These are phyloP conservation scores for Lipophrys pholis DNA, from an alignment of 2,113 vertebrate genomes.

Conservation along the genomic window DNA sequence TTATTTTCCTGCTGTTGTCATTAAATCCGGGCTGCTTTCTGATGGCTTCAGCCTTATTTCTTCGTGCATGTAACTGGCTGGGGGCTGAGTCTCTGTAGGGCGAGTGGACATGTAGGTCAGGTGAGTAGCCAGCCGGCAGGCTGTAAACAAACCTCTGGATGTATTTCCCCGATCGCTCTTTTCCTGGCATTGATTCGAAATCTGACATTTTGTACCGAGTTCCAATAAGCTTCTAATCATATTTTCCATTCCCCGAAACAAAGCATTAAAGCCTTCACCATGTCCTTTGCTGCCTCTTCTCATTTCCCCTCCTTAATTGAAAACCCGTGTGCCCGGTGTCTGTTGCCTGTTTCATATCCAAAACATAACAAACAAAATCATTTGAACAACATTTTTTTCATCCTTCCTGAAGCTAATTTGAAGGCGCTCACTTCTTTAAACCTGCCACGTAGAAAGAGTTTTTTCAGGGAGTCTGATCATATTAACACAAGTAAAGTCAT, in stretches of 20 bases:
- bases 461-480: conserved; percentile 38
- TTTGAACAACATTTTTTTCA: conserved; percentile 46
- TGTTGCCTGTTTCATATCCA: conserved; percentile 41
- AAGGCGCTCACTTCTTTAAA: conserved; percentile 32
- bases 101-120: background rate
- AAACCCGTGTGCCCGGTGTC: conserved; percentile 13
- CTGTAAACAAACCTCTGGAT: background rate
- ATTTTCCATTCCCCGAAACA: conserved; percentile 31
- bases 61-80: background rate
- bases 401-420: conserved; percentile 45
- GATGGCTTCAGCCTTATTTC: background rate
- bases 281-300: conserved; percentile 34
- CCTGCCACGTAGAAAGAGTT: conserved; percentile 30
- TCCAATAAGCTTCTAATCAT: conserved; percentile 35
- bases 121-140: background rate
- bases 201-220: conserved; percentile 45
- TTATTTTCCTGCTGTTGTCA: conserved; percentile 34
- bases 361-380: conserved; percentile 56
- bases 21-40: conserved; percentile 41
- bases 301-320: conserved; percentile 45
- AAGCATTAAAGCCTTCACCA: conserved; percentile 37
- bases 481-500: conserved; percentile 59
- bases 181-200: conserved; percentile 36
- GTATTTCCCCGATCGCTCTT: background rate
- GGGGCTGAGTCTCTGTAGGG: too few relatives aligned